Evolutionary conservation across 1,140 invertebrate species (phyloP).

Genomic region (Microplitis mediator): DNA sequence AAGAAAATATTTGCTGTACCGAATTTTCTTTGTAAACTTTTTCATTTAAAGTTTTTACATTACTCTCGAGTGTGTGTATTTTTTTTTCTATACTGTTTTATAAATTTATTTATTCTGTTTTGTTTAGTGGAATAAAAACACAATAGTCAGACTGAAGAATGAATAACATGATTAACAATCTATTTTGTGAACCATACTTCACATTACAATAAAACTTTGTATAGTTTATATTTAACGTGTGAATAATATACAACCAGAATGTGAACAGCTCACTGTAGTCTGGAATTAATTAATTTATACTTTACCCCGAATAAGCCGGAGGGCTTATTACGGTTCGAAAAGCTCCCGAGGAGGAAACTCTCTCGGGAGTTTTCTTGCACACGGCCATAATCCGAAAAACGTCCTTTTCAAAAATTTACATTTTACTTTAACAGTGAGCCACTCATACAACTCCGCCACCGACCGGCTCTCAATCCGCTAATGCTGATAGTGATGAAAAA

Average conservation of each 20-base stretch:
- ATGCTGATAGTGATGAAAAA: neutral
- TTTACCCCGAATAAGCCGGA: conserved; percentile 20
- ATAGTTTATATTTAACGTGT: neutral
- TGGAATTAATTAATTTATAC: conserved; percentile 26
- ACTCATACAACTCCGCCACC: no score
- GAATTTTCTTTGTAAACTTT: conserved; percentile 21
- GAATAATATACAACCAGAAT: conserved; percentile 5
- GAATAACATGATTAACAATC: no score
- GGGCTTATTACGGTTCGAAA: conserved; percentile 22
- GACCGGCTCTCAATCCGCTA: neutral
- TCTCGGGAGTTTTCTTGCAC: neutral
- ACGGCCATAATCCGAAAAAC: conserved; percentile 10
- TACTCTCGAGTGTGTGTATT: neutral
- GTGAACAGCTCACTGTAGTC: neutral
- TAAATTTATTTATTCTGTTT: no score
- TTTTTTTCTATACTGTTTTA: no score
- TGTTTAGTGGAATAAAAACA: no score
- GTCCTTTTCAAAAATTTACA: conserved; percentile 13
- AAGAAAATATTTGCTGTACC: neutral
- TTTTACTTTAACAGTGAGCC: neutral
- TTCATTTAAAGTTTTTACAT: conserved; percentile 24
- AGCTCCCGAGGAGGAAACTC: conserved; percentile 4
- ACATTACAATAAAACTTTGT: no score
- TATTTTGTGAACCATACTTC: no score
- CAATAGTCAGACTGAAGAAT: no score